Conservation (phyloP, 2,888 invertebrate species). For the Herminia tarsipennalis region DNA sequence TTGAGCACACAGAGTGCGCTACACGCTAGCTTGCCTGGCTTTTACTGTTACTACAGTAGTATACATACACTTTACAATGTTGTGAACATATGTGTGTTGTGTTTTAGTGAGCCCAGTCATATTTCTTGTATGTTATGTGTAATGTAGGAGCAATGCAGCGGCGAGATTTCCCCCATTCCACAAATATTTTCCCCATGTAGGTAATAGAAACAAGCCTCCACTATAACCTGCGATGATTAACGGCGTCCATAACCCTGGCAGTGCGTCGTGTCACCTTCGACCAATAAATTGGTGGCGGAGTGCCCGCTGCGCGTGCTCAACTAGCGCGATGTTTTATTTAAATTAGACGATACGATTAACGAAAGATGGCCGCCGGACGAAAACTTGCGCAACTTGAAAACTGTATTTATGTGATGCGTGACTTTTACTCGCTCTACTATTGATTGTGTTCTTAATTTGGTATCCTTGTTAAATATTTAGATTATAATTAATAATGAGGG, state of each 20-base stretch:
- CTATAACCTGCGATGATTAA: constrained; percentile 8
- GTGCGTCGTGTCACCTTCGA: constrained; percentile 1
- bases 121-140: too few relatives aligned
- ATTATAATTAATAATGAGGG: too few relatives aligned
- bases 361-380: constrained; percentile 12
- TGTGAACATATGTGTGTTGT: too few relatives aligned
- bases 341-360: constrained; percentile 36
- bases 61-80: too few relatives aligned
- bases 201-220: not conserved
- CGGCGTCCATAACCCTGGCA: not conserved
- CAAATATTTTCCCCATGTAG: not conserved
- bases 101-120: too few relatives aligned
- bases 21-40: too few relatives aligned
- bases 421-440: constrained; percentile 1
- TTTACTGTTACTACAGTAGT: too few relatives aligned
- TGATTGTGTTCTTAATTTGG: constrained; percentile 1
- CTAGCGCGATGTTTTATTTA: constrained; percentile 34
- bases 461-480: too few relatives aligned
- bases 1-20: too few relatives aligned
- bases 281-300: constrained; percentile 8
- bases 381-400: constrained; percentile 9
- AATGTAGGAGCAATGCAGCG: not conserved
- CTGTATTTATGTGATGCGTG: constrained; percentile 12
- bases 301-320: constrained; percentile 45
- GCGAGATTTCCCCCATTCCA: not conserved